Evolutionary conservation across 2,797 vertebrate genomes (phyloP), one percentile per base, ranked within the genome.

Genomic region (Poecilia picta): DNA sequence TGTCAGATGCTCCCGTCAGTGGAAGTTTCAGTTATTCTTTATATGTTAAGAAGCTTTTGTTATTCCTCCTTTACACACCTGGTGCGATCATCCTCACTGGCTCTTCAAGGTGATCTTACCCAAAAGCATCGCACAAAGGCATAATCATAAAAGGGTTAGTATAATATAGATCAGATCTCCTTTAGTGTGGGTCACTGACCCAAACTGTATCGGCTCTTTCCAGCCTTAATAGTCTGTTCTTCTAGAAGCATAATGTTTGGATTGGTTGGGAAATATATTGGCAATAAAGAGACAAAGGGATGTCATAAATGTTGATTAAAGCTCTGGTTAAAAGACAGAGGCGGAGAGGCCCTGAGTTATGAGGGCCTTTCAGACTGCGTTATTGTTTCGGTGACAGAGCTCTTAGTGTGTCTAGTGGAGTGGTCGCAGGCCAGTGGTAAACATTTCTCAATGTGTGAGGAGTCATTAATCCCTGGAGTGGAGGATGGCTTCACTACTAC

Each of bases 241-340:
- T 93, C 92, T 86, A 86, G 91, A 93, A 94, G 92, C 93, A 94
- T 95, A 94, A 95, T 95, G 92, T 95, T 95, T 95, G 94, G 95
- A 95, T 95, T 89, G 92, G 92, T 94, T 89, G 87, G 92, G 90
- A 95, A 95, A 96, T 96, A 96, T 96, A 96, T 96, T 92, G 95
- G 94, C 96, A 94, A 95, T 96, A 96, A 96, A 96, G 94, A 95
- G 94, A 96, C 94, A 96, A 95, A 95, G 93, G 95, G 93, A 94
- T 95, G 95, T 95, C 95, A 96, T 96, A 96, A 96, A 96, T 90
- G 93, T 95, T 96, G 95, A 96, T 96, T 96, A 96, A 96, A 95
- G 94, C 92, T 92, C 90, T 88, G 94, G 93, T 96, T 96, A 96
- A 96, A 94, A 95, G 94, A 95, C 93, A 93, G 83, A 92, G 94